These are phyloP conservation scores for Neoarius graeffei DNA, from an alignment of 2,113 vertebrate species.

Conservation along the genomic window DNA sequence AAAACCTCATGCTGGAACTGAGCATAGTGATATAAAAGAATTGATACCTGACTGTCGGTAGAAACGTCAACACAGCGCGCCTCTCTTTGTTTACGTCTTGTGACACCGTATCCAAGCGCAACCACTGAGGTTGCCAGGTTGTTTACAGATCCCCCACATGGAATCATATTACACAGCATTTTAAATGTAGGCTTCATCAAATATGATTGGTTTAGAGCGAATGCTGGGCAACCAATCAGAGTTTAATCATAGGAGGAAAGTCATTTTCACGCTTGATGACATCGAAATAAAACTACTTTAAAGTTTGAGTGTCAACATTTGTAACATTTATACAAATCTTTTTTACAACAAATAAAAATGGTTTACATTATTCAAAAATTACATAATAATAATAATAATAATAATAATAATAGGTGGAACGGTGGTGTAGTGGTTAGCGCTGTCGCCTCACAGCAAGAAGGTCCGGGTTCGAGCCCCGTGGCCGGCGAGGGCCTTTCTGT, in stretches of 20 bases:
- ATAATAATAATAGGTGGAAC: no score
- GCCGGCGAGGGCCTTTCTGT: not conserved
- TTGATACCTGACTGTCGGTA: not conserved
- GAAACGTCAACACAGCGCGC: not conserved
- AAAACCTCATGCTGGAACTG: not conserved
- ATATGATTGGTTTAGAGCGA: not conserved
- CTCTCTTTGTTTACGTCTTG: slow-evolving; percentile 11
- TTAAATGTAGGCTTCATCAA: no score
- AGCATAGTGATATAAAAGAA: not conserved
- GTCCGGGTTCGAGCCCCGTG: no score
- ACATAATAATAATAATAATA: not conserved
- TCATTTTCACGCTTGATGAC: not conserved
- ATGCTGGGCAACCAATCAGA: not conserved
- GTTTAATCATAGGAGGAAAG: no score
- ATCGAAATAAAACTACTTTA: not conserved
- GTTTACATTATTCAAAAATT: not conserved
- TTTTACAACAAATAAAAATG: not conserved
- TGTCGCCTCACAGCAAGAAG: no score
- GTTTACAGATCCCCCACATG: not conserved
- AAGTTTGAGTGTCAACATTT: not conserved
- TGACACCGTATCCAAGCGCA: slow-evolving; percentile 4
- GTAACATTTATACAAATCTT: no score
- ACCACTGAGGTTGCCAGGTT: slow-evolving; percentile 3
- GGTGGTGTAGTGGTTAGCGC: no score
- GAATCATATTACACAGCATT: no score